These are phyloP conservation scores for Griposia aprilina DNA, from an alignment of 2,888 invertebrate genomes.

Conservation along the genomic window DNA sequence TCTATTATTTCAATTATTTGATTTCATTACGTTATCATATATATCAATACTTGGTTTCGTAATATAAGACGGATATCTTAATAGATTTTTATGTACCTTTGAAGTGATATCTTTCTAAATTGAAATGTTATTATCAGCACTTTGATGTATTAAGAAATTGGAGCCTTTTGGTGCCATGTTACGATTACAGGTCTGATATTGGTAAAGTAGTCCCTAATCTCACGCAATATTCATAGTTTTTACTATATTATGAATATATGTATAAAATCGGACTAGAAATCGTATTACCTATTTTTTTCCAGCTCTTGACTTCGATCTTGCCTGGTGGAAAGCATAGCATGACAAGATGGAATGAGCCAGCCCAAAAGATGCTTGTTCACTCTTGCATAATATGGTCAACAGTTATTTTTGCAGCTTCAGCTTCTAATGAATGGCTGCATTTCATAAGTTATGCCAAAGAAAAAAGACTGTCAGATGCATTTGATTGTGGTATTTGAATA, in stretches of 20 bases:
- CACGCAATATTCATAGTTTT: not conserved
- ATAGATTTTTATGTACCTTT: slow-evolving; percentile 20
- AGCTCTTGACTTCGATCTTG: not conserved
- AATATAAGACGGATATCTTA: slow-evolving; percentile 27
- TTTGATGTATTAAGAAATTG: slow-evolving; percentile 33
- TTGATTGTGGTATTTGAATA: not conserved
- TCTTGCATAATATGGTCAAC: not conserved
- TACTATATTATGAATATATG: too few relatives aligned
- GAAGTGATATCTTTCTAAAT: slow-evolving; percentile 40
- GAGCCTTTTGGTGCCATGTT: slow-evolving; percentile 33
- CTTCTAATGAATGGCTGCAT: not conserved
- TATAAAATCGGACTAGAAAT: not conserved
- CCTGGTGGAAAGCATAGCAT: not conserved
- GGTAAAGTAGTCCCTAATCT: not conserved
- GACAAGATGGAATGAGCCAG: not conserved
- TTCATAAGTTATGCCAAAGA: not conserved
- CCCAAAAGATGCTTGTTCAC: not conserved
- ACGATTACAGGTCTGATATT: slow-evolving; percentile 9
- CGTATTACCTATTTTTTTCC: not conserved
- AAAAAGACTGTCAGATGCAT: not conserved
- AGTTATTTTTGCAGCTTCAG: not conserved
- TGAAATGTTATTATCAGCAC: slow-evolving; percentile 26
- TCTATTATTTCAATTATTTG: not conserved
- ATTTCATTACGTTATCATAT: not conserved
- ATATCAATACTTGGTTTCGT: slow-evolving; percentile 19